Conservation (phyloP, 2,888 invertebrate species). For the Meghimatium bilineatum region DNA sequence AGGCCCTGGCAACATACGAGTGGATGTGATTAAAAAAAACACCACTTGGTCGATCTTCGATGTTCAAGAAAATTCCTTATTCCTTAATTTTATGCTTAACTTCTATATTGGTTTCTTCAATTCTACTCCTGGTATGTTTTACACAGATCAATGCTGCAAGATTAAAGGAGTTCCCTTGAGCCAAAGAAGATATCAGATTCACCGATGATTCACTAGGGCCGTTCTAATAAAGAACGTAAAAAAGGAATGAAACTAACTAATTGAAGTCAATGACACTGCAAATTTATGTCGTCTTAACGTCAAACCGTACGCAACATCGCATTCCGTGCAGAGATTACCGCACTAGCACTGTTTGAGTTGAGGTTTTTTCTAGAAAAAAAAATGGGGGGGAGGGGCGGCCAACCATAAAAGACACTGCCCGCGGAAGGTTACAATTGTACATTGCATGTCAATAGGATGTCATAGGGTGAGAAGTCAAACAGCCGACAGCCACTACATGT, state of each 20-base stretch:
- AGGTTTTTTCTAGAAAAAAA: background rate
- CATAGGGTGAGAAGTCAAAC: slow-evolving; percentile 19
- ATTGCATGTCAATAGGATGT: slow-evolving; percentile 5
- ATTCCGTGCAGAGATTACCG: background rate
- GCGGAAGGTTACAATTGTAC: slow-evolving; percentile 3
- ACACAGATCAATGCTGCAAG: background rate
- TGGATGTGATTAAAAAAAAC: too few relatives aligned
- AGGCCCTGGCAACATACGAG: too few relatives aligned
- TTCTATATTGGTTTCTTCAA: background rate
- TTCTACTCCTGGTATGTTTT: background rate
- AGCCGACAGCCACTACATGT: background rate
- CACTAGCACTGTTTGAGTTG: background rate
- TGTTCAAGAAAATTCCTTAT: background rate
- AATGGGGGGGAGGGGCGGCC: too few relatives aligned
- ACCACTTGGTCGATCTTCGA: background rate
- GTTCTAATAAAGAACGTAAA: background rate
- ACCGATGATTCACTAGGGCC: background rate
- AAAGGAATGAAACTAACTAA: slow-evolving; percentile 16
- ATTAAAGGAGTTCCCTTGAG: background rate
- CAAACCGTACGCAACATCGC: background rate
- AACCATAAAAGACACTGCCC: background rate
- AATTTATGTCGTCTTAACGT: slow-evolving; percentile 15
- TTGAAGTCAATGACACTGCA: slow-evolving; percentile 10
- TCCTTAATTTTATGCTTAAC: background rate
- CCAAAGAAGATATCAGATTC: background rate